Evolutionary conservation across 2,888 invertebrate genomes (phyloP), one percentile per base, ranked within the genome.

Genomic region (Lasioglossum calceatum): DNA sequence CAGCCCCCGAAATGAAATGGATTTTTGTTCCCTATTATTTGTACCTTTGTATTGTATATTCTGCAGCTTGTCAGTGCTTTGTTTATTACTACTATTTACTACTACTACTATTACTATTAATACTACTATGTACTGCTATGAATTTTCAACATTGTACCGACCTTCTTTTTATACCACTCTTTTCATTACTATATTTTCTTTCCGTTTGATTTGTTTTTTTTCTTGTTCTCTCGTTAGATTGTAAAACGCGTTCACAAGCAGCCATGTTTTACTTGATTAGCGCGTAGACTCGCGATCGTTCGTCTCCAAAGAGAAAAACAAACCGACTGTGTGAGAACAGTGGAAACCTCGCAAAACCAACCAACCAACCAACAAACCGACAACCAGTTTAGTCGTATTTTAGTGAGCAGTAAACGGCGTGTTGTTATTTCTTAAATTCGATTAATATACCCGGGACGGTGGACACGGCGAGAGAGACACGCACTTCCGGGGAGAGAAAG

Each of bases 1-100:
- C 77, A 83, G 81, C 77, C 85, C 87, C 85, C 71, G 78, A 85
- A 67, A 64, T 14, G 78, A 88, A 54, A 85, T 83, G 79, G 78
- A 84, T 89, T 89, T 78, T 89, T 88, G 88, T 90, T 91, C 87
- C 87, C 91, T 85, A 89, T 91, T 89, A 91, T 91, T 91, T 91
- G 89, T 91, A 91, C 91, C 91, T 91, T 90, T 90, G 88, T 91
- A 91, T 84, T 88, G 90, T 91, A 91, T 91, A 91, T 91, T 91
- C 87, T 91, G 90, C 89, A 90, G 91, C 89, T 91, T 91, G 90
- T 91, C 91, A 91, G 86, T 90, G 91, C 90, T 91, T 91, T 91
- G 91, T 91, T 91, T 88, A 87, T 84, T 88, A 84, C 76, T 87
- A 85, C 81, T 81, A 74, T 42, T 71, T 84, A 85, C 70, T 81